Evolutionary conservation across 2,888 invertebrate genomes (phyloP).

Genomic region (Belgica antarctica): DNA sequence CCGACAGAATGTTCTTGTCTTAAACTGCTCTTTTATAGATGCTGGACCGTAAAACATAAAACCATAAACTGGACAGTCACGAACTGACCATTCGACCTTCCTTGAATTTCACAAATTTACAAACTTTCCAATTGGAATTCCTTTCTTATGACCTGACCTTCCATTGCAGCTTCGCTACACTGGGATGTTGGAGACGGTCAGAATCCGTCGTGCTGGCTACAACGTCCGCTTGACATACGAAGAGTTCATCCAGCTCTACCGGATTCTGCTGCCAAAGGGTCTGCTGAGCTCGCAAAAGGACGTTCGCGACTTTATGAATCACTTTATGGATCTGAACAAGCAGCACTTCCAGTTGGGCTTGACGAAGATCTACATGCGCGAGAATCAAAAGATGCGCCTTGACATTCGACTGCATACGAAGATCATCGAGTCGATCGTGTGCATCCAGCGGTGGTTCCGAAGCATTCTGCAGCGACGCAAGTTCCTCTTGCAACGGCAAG

Average conservation of each 20-base stretch:
- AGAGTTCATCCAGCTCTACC: constrained; percentile 89
- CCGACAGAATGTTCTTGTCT: not conserved
- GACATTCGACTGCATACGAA: constrained; percentile 91
- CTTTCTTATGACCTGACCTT: too few species aligned
- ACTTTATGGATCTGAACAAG: constrained; percentile 72
- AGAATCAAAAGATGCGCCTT: constrained; percentile 87
- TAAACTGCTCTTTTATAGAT: not conserved
- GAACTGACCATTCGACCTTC: too few species aligned
- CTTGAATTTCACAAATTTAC: not conserved
- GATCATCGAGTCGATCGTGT: constrained; percentile 88
- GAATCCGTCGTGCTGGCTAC: constrained; percentile 92
- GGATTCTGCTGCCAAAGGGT: constrained; percentile 86
- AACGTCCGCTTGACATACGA: constrained; percentile 91
- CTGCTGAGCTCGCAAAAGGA: constrained; percentile 81
- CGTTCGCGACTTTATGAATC: constrained; percentile 78
- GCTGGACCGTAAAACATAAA: not conserved
- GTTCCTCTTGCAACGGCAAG: constrained; percentile 71
- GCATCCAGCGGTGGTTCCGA: constrained; percentile 88
- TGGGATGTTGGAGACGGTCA: constrained; percentile 94
- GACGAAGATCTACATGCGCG: constrained; percentile 89
- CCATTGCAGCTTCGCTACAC: constrained; percentile 91
- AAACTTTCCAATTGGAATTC: too few species aligned
- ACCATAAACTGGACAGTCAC: too few species aligned
- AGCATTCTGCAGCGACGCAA: constrained; percentile 74
- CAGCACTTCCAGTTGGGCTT: constrained; percentile 88